A percentile compares a stretch with the other conserved stretches of the same genome.
These are phyloP conservation scores for Drosophila auraria DNA, from an alignment of 1,140 invertebrate genomes.

Conservation along the genomic window DNA sequence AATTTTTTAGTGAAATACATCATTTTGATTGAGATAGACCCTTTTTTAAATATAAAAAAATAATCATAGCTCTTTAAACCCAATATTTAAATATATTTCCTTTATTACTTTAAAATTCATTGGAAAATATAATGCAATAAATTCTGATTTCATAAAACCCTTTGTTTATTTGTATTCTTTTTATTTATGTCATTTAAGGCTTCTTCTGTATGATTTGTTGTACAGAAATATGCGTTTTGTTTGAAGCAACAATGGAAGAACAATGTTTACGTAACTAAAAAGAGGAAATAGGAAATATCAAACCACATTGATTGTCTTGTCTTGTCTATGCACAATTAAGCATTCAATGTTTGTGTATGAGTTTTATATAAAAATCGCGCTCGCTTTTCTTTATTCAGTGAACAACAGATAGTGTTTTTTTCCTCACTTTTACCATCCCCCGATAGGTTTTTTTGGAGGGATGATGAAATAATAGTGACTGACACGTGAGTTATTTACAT, in stretches of 20 bases:
- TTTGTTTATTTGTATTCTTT: constrained; percentile 1
- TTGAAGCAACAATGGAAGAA: constrained; percentile 50
- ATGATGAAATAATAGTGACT: neutral
- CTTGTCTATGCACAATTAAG: constrained; percentile 54
- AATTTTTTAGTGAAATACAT: neutral
- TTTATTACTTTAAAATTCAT: neutral
- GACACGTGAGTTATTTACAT: neutral
- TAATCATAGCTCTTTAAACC: neutral
- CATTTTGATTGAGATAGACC: constrained; percentile 1
- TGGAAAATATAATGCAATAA: constrained; percentile 3
- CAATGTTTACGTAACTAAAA: constrained; percentile 59
- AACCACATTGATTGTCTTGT: constrained; percentile 81
- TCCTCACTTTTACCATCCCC: neutral
- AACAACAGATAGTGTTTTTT: constrained; percentile 10
- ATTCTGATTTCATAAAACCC: constrained; percentile 1
- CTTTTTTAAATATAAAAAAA: neutral
- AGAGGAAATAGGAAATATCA: constrained; percentile 62
- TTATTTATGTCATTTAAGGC: constrained; percentile 5
- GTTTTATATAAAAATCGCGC: constrained; percentile 46
- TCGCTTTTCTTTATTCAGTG: constrained; percentile 10
- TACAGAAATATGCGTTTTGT: constrained; percentile 26
- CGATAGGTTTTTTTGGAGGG: neutral
- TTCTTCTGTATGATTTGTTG: constrained; percentile 2
- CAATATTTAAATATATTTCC: constrained; percentile 4
- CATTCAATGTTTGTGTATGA: constrained; percentile 51